Base-by-base conservation (phyloP, 2,113 vertebrate species). In the Muntiacus reevesi region DNA sequence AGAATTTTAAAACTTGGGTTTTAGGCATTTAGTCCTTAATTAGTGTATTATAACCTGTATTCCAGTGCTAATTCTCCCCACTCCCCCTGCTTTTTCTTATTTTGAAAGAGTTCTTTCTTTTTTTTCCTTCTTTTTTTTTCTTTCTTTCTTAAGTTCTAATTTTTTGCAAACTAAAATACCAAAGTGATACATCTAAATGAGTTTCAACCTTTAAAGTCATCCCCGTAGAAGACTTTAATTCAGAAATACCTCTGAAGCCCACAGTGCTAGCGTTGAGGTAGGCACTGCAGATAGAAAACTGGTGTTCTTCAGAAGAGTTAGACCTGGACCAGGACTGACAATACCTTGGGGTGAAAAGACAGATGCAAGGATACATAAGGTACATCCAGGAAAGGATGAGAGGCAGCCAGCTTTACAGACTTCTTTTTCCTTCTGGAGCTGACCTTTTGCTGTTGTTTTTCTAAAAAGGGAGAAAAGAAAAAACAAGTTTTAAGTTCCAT, bases 101-200 rank as follows among this genome's bases (percentile, higher is more conserved):
- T 91, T 97, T 78, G 86, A 52, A 87, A 64, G 74, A 96, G 54
- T 6, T 74, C 14, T 95, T 87, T 87, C n/a, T 60, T 89, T 28
- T 45, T 45, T 45, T 45, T 45, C 43, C 43, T 45, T 45, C 43
- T 45, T 45, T 45, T 45, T 45, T 45, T 45, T 6, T 74, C 14
- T 95, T 84, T 87, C n/a, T 60, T 89, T 28, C 14, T 94, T 84
- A 82, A 87, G 52, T 40, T 93, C 23, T 84, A 60, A 62, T 40
- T 27, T 91, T 93, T 79, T 86, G 71, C 33, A 19, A 59, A 87
- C 57, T 16, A 59, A 83, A 76, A 52, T 16, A n/a, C 17, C 2
- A 6, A 87, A 28, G 43, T 71, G 82, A 19, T 50, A 23, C 25
- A 16, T 87, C 8, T 16, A 40, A 47, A 47, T 87, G 19, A 57